These are phyloP conservation scores for Brachynemurus nebulosus DNA, from an alignment of 2,888 invertebrate genomes.

Conservation along the genomic window DNA sequence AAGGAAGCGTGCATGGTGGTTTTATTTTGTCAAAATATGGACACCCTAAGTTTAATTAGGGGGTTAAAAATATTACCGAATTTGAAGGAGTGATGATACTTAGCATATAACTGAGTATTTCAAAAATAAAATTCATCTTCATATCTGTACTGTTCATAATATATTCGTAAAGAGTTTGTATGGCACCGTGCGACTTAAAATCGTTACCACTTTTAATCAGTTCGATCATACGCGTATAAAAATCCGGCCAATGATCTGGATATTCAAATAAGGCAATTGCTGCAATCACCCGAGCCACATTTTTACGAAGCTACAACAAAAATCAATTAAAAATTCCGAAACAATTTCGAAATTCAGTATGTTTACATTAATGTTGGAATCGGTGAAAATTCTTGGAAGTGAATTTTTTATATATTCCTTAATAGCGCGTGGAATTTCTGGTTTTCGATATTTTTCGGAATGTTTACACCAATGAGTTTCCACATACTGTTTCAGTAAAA, in stretches of 20 bases:
- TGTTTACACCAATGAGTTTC: conserved; percentile 1
- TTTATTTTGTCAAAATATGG: no score
- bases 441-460: background rate
- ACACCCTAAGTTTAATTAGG: no score
- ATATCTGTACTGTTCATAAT: background rate
- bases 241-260: conserved; percentile 4
- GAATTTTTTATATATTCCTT: conserved; percentile 2
- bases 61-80: no score
- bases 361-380: background rate
- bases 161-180: background rate
- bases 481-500: background rate
- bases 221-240: background rate
- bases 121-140: background rate
- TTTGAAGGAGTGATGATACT: background rate
- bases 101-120: background rate
- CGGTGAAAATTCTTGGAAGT: background rate
- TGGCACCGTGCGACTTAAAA: conserved; percentile 4
- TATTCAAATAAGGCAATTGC: conserved; percentile 2
- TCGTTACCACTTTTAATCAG: background rate
- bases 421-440: background rate
- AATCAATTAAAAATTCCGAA: background rate
- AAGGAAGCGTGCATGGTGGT: no score
- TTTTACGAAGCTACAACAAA: background rate
- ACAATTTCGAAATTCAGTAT: background rate
- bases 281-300: conserved; percentile 1